Percentiles rank a stretch among this genome's conserved stretches.
Evolutionary conservation across 2,113 vertebrate species (phyloP).

Genomic region (Zosterops japonicus): DNA sequence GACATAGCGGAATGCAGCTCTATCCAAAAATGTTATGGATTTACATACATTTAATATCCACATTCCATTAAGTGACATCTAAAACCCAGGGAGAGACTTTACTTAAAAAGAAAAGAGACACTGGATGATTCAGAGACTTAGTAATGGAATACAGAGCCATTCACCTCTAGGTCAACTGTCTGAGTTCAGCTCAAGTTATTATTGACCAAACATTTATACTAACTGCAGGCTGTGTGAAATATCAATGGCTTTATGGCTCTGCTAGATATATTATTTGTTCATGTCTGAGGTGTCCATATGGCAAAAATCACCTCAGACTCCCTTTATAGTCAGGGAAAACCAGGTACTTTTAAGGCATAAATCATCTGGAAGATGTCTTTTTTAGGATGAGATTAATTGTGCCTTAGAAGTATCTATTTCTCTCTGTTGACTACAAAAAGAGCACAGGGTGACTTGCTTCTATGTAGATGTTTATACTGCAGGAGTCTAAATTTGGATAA

Average conservation of each 20-base stretch:
- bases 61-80: slow-evolving; percentile 51
- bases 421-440: slow-evolving; percentile 48
- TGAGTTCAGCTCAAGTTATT: slow-evolving; percentile 60
- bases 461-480: slow-evolving; percentile 58
- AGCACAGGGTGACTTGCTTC: slow-evolving; percentile 38
- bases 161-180: slow-evolving; percentile 56
- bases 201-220: slow-evolving; percentile 70
- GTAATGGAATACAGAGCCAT: slow-evolving; percentile 49
- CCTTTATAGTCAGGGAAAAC: slow-evolving; percentile 28
- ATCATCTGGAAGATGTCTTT: slow-evolving; percentile 47
- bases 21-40: slow-evolving; percentile 24
- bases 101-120: slow-evolving; percentile 34
- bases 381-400: slow-evolving; percentile 52
- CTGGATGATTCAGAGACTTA: slow-evolving; percentile 1
- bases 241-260: slow-evolving; percentile 54
- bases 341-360: slow-evolving; percentile 57
- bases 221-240: slow-evolving; percentile 56
- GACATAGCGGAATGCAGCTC: slow-evolving; percentile 25
- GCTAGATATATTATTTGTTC: slow-evolving; percentile 54
- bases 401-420: slow-evolving; percentile 54
- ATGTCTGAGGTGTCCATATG: slow-evolving; percentile 54
- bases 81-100: slow-evolving; percentile 7
- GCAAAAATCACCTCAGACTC: slow-evolving; percentile 62
- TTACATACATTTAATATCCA: slow-evolving; percentile 56
- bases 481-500: slow-evolving; percentile 59